These are phyloP conservation scores for Condylura cristata DNA, from an alignment of 2,113 vertebrate genomes.

Conservation along the genomic window DNA sequence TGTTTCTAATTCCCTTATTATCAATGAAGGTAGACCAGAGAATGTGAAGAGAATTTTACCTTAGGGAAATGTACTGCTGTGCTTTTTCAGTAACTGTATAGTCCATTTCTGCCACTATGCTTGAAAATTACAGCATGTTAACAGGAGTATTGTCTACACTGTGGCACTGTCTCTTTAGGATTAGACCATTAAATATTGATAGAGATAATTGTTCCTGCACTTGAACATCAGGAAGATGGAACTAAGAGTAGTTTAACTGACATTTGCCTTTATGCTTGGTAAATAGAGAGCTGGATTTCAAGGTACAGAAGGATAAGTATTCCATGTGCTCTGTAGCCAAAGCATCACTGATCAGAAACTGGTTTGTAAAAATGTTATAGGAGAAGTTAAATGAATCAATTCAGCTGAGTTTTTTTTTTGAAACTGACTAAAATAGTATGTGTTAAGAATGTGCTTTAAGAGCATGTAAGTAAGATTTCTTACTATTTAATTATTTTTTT, in stretches of 20 bases:
- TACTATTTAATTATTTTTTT: constrained; percentile 2
- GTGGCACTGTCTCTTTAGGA: constrained; percentile 80
- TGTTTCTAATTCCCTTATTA: constrained; percentile 80
- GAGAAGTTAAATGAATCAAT: constrained; percentile 71
- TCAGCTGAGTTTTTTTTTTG: constrained; percentile 44
- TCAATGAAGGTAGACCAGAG: constrained; percentile 75
- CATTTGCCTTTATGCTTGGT: constrained; percentile 81
- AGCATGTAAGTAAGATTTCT: constrained; percentile 38
- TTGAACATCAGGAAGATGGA: constrained; percentile 80
- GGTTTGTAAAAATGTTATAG: constrained; percentile 79
- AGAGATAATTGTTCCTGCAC: constrained; percentile 81
- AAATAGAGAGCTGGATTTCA: constrained; percentile 78
- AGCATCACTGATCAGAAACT: constrained; percentile 77
- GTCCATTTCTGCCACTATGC: constrained; percentile 80
- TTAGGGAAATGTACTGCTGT: constrained; percentile 79
- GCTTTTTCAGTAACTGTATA: constrained; percentile 82
- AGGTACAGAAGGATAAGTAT: constrained; percentile 66
- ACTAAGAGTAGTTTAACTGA: constrained; percentile 78
- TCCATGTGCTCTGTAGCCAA: constrained; percentile 66
- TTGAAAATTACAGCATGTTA: constrained; percentile 85
- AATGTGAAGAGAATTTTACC: constrained; percentile 78
- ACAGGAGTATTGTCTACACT: constrained; percentile 74
- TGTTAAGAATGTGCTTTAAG: background rate
- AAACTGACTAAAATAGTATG: constrained; percentile 53
- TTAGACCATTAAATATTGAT: constrained; percentile 84